Conservation (phyloP, 2,113 vertebrate species). For the Mustela nigripes region DNA sequence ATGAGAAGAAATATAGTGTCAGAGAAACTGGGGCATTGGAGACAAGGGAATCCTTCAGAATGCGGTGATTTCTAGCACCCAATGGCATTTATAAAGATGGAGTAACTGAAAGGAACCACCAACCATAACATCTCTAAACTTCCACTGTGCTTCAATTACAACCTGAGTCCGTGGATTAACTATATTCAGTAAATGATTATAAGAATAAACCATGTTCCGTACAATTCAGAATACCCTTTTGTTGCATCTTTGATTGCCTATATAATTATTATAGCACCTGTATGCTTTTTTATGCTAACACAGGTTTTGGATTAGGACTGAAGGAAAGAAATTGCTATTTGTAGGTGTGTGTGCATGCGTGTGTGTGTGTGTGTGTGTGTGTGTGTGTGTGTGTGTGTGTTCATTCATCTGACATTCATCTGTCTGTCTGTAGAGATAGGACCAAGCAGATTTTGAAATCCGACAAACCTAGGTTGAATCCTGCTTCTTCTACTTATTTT, state of each 20-base stretch:
- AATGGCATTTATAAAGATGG: slow-evolving; percentile 40
- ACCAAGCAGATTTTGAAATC: background rate
- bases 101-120: slow-evolving; percentile 35
- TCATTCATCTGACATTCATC: background rate
- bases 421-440: background rate
- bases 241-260: background rate
- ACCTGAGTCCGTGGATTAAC: background rate
- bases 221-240: background rate
- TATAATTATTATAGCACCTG: slow-evolving; percentile 25
- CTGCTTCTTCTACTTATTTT: background rate
- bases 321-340: background rate
- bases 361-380: background rate
- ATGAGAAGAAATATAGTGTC: background rate
- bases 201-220: slow-evolving; percentile 32
- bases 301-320: background rate
- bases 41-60: background rate
- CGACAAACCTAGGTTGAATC: background rate
- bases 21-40: slow-evolving; percentile 34
- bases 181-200: background rate
- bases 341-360: background rate
- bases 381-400: background rate
- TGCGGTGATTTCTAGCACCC: background rate
- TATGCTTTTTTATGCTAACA: slow-evolving; percentile 8
- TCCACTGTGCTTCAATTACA: slow-evolving; percentile 18
- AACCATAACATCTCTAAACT: background rate